Evolutionary conservation across 1,140 invertebrate genomes (phyloP), one percentile per base, ranked within the genome.

Genomic region (Eriocheir sinensis): DNA sequence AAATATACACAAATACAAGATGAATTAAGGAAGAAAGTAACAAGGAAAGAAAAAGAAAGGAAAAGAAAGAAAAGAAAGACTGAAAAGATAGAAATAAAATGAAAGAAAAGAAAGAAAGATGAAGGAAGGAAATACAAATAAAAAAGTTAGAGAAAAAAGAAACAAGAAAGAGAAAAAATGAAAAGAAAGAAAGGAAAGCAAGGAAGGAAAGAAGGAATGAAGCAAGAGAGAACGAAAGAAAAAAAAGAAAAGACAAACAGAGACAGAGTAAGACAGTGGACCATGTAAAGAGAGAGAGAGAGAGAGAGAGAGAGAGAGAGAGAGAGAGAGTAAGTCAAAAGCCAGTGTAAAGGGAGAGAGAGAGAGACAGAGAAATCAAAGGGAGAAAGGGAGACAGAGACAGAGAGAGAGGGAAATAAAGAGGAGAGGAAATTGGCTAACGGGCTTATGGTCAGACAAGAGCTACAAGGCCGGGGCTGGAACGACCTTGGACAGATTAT

Each of bases 291-390:
- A 72, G 53, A 72, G 53, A 72, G 53, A 72, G 53, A 72, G 53
- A 72, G 53, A 72, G 53, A 72, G 53, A 72, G 53, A 72, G 53
- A 72, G 53, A 72, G 53, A 72, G 53, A 72, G 53, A 72, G 53
- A 72, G 53, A 72, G 53, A 72, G 53, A 72, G 53, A 72, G 53
- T 12, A 27, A 72, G 53, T 12, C 12, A 72, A 27, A 72, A 27
- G 27, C 12, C 12, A 27, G 27, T 12, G 27, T 12, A 72, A 27
- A 72, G 53, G 27, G 53, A 72, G 53, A 72, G 53, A 72, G 53
- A 72, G 53, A 72, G 53, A 72, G 53, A 72, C 12, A 72, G 53
- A 72, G 53, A 72, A 27, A 72, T 72, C 53, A 27, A 27, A 27
- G 53, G 27, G 27, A 72, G 27, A 72, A 72, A 72, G 27, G 53